Conservation (phyloP, 2,888 invertebrate species). For the Torymus auratus region DNA sequence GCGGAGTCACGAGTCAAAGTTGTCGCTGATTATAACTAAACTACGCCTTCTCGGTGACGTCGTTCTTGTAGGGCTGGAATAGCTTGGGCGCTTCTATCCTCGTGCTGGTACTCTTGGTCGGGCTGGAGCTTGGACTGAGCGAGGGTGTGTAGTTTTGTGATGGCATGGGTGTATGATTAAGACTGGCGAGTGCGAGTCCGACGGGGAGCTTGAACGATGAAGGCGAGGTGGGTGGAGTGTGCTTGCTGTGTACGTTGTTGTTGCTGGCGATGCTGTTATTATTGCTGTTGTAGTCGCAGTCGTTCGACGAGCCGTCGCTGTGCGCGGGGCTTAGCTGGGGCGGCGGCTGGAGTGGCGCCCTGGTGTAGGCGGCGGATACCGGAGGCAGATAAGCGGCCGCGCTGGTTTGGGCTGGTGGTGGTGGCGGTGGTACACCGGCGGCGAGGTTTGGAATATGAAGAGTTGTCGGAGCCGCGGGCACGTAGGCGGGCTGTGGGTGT, state of each 20-base stretch:
- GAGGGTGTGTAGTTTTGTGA: too few relatives aligned
- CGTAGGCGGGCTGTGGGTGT: constrained; percentile 75
- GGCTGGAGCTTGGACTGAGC: background rate
- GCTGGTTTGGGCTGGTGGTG: background rate
- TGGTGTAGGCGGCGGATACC: constrained; percentile 55
- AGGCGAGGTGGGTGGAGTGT: constrained; percentile 53
- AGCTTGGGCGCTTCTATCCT: constrained; percentile 80
- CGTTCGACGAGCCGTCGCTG: constrained; percentile 71
- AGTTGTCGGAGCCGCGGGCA: constrained; percentile 60
- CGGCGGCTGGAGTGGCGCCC: constrained; percentile 69
- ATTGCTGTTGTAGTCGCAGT: constrained; percentile 67
- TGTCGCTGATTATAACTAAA: too few relatives aligned
- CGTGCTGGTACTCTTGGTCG: constrained; percentile 68
- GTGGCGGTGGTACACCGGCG: constrained; percentile 58
- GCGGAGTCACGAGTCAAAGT: too few relatives aligned
- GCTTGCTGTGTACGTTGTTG: background rate
- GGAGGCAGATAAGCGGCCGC: constrained; percentile 44
- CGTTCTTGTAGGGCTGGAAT: constrained; percentile 87
- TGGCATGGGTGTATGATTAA: too few relatives aligned
- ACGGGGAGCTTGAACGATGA: constrained; percentile 63
- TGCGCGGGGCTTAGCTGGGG: constrained; percentile 71
- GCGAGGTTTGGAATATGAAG: constrained; percentile 68
- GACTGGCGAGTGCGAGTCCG: constrained; percentile 62
- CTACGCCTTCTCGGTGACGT: constrained; percentile 73
- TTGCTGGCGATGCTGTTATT: constrained; percentile 15